A percentile compares a stretch with the other conserved stretches of the same genome.
Conservation (phyloP, 2,888 invertebrate genomes). For the Xestia rhomboidea region DNA sequence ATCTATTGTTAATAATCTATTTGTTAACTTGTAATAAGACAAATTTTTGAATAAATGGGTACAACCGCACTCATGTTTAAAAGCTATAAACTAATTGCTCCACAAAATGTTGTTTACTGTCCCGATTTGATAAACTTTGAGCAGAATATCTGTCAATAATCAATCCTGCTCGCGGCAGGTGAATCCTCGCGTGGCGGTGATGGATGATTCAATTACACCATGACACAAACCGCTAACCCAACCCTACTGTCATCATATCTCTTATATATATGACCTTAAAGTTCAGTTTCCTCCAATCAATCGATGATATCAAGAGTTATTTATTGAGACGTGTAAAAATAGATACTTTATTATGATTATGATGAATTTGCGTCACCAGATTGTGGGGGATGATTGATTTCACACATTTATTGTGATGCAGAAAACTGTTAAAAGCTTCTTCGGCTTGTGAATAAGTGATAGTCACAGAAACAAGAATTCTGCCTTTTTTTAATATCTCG, state of each 20-base stretch:
- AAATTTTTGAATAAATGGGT: not conserved
- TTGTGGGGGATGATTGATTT: conserved; percentile 63
- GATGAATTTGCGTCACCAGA: conserved; percentile 64
- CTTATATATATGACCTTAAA: conserved; percentile 28
- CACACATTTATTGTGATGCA: conserved; percentile 45
- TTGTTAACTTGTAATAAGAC: not conserved
- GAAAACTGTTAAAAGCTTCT: conserved; percentile 50
- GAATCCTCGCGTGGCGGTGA: conserved; percentile 65
- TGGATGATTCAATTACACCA: conserved; percentile 72
- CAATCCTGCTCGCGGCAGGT: conserved; percentile 65
- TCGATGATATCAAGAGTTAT: conserved; percentile 28
- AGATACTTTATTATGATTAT: conserved; percentile 66
- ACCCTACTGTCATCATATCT: conserved; percentile 35
- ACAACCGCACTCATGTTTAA: not conserved
- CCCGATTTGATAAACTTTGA: conserved; percentile 34
- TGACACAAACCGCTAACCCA: conserved; percentile 54
- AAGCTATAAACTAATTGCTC: conserved; percentile 31
- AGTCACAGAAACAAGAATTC: not conserved
- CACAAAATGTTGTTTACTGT: conserved; percentile 22
- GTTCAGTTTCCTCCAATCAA: conserved; percentile 40
- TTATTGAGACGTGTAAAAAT: conserved; percentile 57
- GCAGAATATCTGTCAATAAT: conserved; percentile 64
- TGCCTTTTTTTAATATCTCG: not conserved
- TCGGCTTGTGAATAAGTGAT: conserved; percentile 42
- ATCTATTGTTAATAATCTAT: too few species aligned